A percentile compares a stretch with the other conserved stretches of the same genome.
phyloP scores from a whole-genome alignment of 2,888 invertebrate genomes.

The Temnothorax unifasciatus region DNA sequence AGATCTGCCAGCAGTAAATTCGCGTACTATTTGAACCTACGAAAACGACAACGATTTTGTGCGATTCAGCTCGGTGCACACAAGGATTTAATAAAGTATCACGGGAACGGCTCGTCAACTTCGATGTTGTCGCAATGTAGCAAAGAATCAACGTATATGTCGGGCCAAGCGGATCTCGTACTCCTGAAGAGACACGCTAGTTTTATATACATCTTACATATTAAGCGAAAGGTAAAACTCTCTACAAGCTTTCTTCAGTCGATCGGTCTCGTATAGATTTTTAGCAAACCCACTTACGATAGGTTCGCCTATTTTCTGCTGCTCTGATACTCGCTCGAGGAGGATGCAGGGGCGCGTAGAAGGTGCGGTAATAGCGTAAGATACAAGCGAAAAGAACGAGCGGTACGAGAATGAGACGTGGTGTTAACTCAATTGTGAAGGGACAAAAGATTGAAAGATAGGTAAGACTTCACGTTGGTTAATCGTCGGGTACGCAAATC shows the following conservation, averaged over 20 bases:
- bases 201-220: slow-evolving; percentile 21
- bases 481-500: slow-evolving; percentile 66
- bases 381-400: slow-evolving; percentile 51
- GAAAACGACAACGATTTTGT: slow-evolving; percentile 48
- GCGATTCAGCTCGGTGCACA: slow-evolving; percentile 56
- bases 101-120: slow-evolving; percentile 32
- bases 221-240: slow-evolving; percentile 37
- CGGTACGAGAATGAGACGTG: slow-evolving; percentile 24
- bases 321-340: slow-evolving; percentile 9
- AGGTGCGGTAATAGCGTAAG: slow-evolving; percentile 26
- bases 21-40: slow-evolving; percentile 28
- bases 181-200: slow-evolving; percentile 11
- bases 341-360: not conserved
- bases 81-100: slow-evolving; percentile 23
- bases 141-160: slow-evolving; percentile 17
- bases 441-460: slow-evolving; percentile 54
- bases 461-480: slow-evolving; percentile 44
- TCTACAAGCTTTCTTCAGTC: slow-evolving; percentile 43
- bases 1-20: slow-evolving; percentile 9
- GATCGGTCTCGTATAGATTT: slow-evolving; percentile 8
- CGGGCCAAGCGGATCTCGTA: slow-evolving; percentile 27
- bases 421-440: slow-evolving; percentile 21
- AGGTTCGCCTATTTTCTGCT: not conserved
- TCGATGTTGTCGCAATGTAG: slow-evolving; percentile 24
- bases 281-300: slow-evolving; percentile 1